phyloP scores from a whole-genome alignment of 1,140 invertebrate species.

The Macrostomum lignano region DNA sequence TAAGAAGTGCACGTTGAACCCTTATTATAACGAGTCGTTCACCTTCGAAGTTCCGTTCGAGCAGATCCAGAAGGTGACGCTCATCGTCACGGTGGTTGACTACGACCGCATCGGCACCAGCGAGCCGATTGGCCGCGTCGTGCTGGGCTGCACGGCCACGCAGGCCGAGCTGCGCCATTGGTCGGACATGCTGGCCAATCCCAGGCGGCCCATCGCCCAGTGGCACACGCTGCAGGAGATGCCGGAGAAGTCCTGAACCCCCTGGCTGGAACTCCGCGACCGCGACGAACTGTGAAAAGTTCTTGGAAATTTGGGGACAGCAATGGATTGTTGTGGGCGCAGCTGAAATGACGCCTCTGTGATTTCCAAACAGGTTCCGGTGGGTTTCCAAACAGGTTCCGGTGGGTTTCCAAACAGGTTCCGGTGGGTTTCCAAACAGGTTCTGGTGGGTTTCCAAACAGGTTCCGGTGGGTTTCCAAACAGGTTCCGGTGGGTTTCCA shows the following conservation, averaged over 20 bases:
- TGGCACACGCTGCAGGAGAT: constrained; percentile 61
- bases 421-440: too few species aligned
- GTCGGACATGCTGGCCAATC: constrained; percentile 80
- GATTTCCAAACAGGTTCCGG: too few species aligned
- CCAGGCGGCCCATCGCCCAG: constrained; percentile 83
- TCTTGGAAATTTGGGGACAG: too few species aligned
- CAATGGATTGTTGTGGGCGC: too few species aligned
- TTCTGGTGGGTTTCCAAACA: too few species aligned
- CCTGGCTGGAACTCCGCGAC: too few species aligned
- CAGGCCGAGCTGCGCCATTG: constrained; percentile 92
- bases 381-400: too few species aligned
- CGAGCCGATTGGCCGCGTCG: constrained; percentile 85
- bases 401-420: too few species aligned
- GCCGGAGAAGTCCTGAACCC: constrained; percentile 1
- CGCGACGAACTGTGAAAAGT: too few species aligned
- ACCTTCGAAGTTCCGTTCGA: constrained; percentile 99
- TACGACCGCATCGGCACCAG: constrained; percentile 98
- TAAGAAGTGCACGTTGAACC: constrained; percentile 99
- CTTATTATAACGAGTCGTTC: constrained; percentile 99
- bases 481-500: too few species aligned
- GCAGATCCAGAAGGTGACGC: constrained; percentile 98
- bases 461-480: too few species aligned
- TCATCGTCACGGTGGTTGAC: constrained; percentile 91
- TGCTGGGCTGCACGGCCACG: constrained; percentile 79
- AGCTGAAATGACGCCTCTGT: too few species aligned